phyloP scores from a whole-genome alignment of 1,140 invertebrate species.

The Wiebesia pumilae region DNA sequence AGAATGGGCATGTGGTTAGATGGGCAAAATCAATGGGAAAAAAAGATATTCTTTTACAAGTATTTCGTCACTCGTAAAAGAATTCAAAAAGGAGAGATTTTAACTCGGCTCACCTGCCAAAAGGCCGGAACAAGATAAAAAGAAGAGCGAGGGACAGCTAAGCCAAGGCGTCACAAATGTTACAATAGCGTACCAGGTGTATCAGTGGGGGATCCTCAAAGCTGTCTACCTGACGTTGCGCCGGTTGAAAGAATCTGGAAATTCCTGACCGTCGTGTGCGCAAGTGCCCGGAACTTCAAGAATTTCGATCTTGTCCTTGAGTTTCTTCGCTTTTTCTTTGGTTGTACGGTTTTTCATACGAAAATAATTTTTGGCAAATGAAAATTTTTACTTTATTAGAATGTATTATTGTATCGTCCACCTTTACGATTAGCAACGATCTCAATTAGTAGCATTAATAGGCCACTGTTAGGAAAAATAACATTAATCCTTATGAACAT shows the following conservation, averaged over 20 bases:
- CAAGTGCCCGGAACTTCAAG: constrained; percentile 25
- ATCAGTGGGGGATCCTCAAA: constrained; percentile 4
- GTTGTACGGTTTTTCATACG: not conserved
- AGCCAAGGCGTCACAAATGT: constrained; percentile 28
- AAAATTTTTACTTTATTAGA: no score
- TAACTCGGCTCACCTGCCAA: constrained; percentile 5
- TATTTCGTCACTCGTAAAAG: not conserved
- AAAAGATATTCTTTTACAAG: no score
- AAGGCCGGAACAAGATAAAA: not conserved
- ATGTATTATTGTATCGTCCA: no score
- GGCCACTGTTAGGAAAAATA: no score
- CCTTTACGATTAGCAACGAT: no score
- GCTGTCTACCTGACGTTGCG: constrained; percentile 13
- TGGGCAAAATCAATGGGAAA: no score
- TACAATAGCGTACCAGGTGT: constrained; percentile 37
- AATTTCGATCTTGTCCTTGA: constrained; percentile 42
- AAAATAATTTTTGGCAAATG: not conserved
- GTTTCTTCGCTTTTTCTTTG: not conserved
- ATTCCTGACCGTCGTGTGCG: constrained; percentile 26
- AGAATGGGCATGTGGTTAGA: no score
- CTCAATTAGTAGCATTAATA: no score
- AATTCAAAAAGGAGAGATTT: not conserved
- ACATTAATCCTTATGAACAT: no score
- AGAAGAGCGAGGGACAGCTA: not conserved
- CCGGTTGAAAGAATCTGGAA: constrained; percentile 30